A percentile compares a stretch with the other conserved stretches of the same genome.
These are phyloP conservation scores for Dynastes hyllus DNA, from an alignment of 2,888 invertebrate species.

Conservation along the genomic window DNA sequence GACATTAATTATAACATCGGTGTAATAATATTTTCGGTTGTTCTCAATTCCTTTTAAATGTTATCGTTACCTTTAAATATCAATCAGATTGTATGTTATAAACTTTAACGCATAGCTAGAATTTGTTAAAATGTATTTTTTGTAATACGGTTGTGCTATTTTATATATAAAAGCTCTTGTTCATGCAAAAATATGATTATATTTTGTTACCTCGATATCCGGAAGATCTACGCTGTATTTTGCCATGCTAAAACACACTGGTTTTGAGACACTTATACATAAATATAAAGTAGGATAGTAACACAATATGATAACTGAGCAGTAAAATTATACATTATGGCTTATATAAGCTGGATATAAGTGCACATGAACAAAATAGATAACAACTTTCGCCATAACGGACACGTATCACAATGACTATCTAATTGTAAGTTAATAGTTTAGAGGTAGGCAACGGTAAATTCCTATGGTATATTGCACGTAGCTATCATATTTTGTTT, in stretches of 20 bases:
- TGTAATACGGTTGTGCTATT: too few species aligned
- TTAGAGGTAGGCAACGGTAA: not conserved
- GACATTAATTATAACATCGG: too few species aligned
- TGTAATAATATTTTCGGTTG: too few species aligned
- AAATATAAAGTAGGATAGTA: conserved; percentile 4
- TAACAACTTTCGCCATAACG: conserved; percentile 3
- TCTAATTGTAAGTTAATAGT: not conserved
- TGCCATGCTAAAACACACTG: conserved; percentile 66
- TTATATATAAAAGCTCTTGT: too few species aligned
- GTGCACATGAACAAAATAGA: not conserved
- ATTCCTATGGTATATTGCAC: not conserved
- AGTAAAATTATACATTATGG: not conserved
- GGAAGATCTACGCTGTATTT: conserved; percentile 82
- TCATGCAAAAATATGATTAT: too few species aligned
- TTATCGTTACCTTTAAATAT: too few species aligned
- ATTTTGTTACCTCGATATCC: conserved; percentile 83
- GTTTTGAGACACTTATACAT: conserved; percentile 57
- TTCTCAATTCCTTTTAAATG: too few species aligned
- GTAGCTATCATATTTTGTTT: not conserved
- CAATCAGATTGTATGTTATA: too few species aligned
- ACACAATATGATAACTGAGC: conserved; percentile 14
- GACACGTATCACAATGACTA: not conserved
- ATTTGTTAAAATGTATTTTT: too few species aligned
- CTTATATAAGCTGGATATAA: not conserved
- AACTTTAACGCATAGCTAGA: too few species aligned